phyloP scores from a whole-genome alignment of 2,113 vertebrate species.

The Oreotragus oreotragus region DNA sequence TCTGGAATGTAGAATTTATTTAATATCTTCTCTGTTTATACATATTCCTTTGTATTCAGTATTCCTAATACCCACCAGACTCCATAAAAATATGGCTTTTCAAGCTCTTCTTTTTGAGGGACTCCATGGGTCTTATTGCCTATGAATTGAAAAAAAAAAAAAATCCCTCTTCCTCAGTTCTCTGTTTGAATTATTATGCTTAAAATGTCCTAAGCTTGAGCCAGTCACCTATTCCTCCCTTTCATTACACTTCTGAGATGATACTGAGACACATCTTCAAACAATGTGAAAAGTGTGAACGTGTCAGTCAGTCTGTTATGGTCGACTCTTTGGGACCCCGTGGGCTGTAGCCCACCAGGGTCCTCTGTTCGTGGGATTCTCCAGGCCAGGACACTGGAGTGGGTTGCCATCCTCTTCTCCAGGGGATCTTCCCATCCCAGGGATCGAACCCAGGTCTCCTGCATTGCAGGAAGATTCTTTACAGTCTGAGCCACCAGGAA shows the following conservation, averaged over 20 bases:
- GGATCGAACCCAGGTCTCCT: background rate
- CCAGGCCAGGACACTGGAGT: background rate
- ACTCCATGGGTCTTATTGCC: background rate
- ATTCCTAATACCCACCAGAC: background rate
- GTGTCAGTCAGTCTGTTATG: fast-evolving
- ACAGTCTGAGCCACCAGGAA: background rate
- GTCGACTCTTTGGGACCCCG: fast-evolving
- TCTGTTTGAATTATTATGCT: background rate
- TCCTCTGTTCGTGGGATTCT: background rate
- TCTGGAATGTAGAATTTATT: constrained; percentile 62
- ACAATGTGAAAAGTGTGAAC: background rate
- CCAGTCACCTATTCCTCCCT: background rate
- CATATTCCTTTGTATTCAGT: background rate
- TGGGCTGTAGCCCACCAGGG: background rate
- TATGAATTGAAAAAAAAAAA: background rate
- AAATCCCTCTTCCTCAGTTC: background rate
- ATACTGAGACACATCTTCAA: background rate
- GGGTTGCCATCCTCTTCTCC: background rate
- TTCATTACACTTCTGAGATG: background rate
- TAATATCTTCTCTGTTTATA: constrained; percentile 7
- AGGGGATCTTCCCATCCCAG: background rate
- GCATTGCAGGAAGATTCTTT: background rate
- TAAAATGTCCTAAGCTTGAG: background rate
- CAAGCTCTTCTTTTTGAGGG: background rate
- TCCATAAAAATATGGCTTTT: background rate